Evolutionary conservation across 2,888 invertebrate genomes (phyloP), one percentile per base, ranked within the genome.

Genomic region (Phyllotreta cruciferae): DNA sequence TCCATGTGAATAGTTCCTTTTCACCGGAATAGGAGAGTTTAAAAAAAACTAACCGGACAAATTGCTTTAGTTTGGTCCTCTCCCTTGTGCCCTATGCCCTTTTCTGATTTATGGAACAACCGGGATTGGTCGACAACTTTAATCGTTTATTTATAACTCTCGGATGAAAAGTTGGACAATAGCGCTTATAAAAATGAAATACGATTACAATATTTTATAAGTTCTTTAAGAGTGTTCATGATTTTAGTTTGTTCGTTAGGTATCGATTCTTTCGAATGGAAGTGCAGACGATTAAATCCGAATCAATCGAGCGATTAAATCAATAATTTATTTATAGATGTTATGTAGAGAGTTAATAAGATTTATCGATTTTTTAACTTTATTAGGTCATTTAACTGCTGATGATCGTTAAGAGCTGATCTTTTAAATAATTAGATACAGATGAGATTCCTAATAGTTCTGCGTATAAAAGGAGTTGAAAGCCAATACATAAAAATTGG

Each of bases 1-100:
- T 24, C 24, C 24, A 24, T 24, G 24, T 4, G 4, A 3, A 24
- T 24, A 24, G 24, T 24, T 24, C 24, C 24, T 24, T 24, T 24
- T 24, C 42, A 9, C 39, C 42, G 34, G 42, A 56, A 47, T 62
- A 50, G 66, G 62, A 60, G 64, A 64, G 56, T 24, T 24, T n/a
- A n/a, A 24, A 66, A 66, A 68, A 65, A 64, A 63, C 62, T 52
- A 45, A 62, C 53, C 53, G 65, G 56, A 62, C 64, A 60, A 68
- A 66, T 68, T 64, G 68, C 66, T 63, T 62, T 57, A 41, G 63
- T 62, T 64, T 24, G 24, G 24, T 24, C 24, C 24, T 24, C 24
- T 24, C 24, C 24, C 24, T 24, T 66, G 61, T 52, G 50, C 50
- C 49, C 36, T 56, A 53, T 63, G 57, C 61, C 63, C 64, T 60